Evolutionary conservation across 2,113 vertebrate species (phyloP).

Genomic region (Turdus rufiventris): DNA sequence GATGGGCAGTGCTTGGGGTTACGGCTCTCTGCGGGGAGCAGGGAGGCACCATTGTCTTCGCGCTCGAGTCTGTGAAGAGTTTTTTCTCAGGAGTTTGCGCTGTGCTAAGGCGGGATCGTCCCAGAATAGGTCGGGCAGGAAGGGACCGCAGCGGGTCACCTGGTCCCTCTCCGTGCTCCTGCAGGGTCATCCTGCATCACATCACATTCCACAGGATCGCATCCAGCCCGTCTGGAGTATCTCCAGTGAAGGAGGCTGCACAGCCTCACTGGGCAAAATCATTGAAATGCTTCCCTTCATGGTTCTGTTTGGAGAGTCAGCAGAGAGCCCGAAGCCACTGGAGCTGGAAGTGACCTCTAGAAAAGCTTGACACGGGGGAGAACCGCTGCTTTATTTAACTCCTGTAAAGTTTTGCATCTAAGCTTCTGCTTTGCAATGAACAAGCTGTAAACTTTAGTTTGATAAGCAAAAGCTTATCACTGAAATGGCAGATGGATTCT

Average conservation of each 20-base stretch:
- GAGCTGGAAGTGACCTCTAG: background rate
- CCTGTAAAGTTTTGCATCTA: background rate
- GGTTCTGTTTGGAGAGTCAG: background rate
- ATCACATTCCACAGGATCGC: background rate
- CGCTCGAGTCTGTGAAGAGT: fast-evolving
- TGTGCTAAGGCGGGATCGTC: background rate
- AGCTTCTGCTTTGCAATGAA: background rate
- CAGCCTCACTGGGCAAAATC: background rate
- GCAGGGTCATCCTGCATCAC: background rate
- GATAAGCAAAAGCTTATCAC: background rate
- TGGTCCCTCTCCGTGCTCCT: background rate
- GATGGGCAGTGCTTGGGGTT: background rate
- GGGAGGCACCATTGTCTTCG: fast-evolving
- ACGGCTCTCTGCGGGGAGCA: fast-evolving
- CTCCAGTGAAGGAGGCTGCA: background rate
- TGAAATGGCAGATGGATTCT: background rate
- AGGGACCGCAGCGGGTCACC: background rate
- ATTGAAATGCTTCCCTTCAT: background rate
- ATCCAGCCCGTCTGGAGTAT: background rate
- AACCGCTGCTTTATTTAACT: background rate
- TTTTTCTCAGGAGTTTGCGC: background rate
- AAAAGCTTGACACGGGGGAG: background rate
- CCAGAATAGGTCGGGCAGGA: background rate
- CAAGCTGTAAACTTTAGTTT: background rate
- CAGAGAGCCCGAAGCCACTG: background rate